Evolutionary conservation across 2,888 invertebrate genomes (phyloP).

Genomic region (Rhagonycha fulva): DNA sequence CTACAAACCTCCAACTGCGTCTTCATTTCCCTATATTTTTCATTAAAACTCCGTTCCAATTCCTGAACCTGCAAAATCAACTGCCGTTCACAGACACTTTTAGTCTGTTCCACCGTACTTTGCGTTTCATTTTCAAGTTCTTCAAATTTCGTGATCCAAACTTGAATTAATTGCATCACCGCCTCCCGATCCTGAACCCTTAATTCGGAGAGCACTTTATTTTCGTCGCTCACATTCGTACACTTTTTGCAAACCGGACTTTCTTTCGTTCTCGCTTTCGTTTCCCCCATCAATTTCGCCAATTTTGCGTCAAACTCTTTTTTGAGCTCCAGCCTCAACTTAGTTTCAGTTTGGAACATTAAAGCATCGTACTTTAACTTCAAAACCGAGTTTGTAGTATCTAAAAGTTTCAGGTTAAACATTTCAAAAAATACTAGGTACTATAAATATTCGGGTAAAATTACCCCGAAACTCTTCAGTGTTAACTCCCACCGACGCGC

Average conservation of each 20-base stretch:
- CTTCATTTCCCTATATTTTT: background rate
- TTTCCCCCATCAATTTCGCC: slow-evolving; percentile 7
- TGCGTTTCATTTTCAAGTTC: slow-evolving; percentile 33
- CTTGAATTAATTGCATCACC: slow-evolving; percentile 31
- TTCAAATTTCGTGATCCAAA: slow-evolving; percentile 33
- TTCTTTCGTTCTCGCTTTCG: slow-evolving; percentile 6
- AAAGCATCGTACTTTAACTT: slow-evolving; percentile 35
- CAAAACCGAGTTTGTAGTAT: slow-evolving; percentile 23
- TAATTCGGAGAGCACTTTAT: slow-evolving; percentile 12
- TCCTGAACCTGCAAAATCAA: background rate
- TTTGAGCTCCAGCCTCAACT: slow-evolving; percentile 33
- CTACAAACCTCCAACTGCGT: background rate
- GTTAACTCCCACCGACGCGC: slow-evolving; percentile 27
- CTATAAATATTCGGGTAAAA: background rate
- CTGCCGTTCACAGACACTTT: background rate
- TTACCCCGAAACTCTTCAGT: slow-evolving; percentile 18
- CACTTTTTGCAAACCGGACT: slow-evolving; percentile 9
- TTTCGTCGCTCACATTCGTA: slow-evolving; percentile 10
- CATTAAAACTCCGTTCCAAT: background rate
- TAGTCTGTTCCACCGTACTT: background rate
- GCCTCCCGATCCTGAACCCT: slow-evolving; percentile 34
- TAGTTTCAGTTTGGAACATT: slow-evolving; percentile 36
- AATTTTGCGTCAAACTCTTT: slow-evolving; percentile 34
- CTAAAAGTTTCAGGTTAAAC: slow-evolving; percentile 12
- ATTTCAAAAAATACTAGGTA: background rate